Base-by-base conservation (phyloP, 2,797 vertebrate genomes). In the Pempheris klunzingeri region DNA sequence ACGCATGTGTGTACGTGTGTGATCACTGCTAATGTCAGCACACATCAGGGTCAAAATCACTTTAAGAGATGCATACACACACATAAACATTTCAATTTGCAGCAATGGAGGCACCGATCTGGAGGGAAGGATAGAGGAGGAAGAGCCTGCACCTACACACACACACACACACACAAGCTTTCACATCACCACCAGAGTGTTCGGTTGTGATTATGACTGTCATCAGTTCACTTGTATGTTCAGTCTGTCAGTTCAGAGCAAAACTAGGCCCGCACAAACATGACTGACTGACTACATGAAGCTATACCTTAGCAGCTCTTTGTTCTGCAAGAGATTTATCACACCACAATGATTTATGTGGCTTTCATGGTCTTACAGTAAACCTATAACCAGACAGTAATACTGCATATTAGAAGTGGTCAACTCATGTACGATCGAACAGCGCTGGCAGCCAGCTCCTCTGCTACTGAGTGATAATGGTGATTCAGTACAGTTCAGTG, bases 61-160 rank as follows among this genome's bases (percentile, higher is more conserved):
- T 47, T 49, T 7, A 57, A 41, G 30, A 39, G 7, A 65, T 63
- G 47, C 69, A 57, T 50, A n/a, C 7, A 0, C 41, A 28, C 32
- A 66, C 58, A 57, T 55, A 32, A 32, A 5, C 57, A 18, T 41
- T 68, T 67, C 26, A 26, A 54, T 34, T 28, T 71, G 62, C 0
- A 78, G 82, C 82, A 91, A 85, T 57, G 59, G 76, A 82, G 65
- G 71, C 58, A 32, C 69, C 71, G 84, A 41, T 88, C 79, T 90
- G 88, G 74, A 82, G 84, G 36, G 39, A 62, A 78, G 88, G 85
- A 87, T 85, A 80, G 64, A 44, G 0, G 4, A 41, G 65, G 59
- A 57, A 39, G n/a, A n/a, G 36, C 18, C 63, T 36, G 11, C 26
- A 32, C 24, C 0, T 2, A 32, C 55, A 7, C 14, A 41, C 41